Evolutionary conservation across 2,888 invertebrate species (phyloP), one percentile per base, ranked within the genome.

Genomic region (Acleris laterana): DNA sequence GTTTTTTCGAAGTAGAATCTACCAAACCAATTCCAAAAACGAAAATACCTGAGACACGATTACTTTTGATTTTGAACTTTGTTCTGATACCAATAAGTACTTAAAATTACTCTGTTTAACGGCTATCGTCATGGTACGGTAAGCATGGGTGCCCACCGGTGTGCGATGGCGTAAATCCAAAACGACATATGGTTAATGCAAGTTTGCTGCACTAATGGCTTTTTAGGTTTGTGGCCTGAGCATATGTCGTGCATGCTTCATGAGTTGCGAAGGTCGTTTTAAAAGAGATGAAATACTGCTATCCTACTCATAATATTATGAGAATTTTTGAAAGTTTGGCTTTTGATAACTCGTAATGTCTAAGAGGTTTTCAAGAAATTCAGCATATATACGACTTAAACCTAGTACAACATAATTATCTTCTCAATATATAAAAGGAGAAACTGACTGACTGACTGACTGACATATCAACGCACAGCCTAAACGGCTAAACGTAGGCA

Each of bases 81-180:
- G 46, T 17, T 46, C 16, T n/a, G 17, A 7, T n/a, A 46, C n/a
- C 3, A 50, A 66, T 61, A 66, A 50, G 44, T 22, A 9, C 7
- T 19, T 11, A 22, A 19, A 28, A 77, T 76, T 77, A 73, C 74
- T 62, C 60, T 28, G 50, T 44, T 68, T 70, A 70, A 70, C 70
- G 68, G 70, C 65, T 50, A 38, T 22, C 74, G 72, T 71, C 69
- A 72, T 68, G 77, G 72, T 67, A 62, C 71, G 74, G 71, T 70
- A 70, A 73, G 73, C 76, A 75, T 66, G 64, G 68, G 59, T 73
- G 70, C 22, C 60, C 69, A 57, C 68, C 53, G n/a, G 11, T 19
- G 17, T 38, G 4, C 1, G 13, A 38, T 38, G 13, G 38, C 42
- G n/a, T 53, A 49, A 49, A 42, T 55, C 32, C 28, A 50, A 66